Evolutionary conservation across 2,113 vertebrate species (phyloP).

Genomic region (Pipa parva): DNA sequence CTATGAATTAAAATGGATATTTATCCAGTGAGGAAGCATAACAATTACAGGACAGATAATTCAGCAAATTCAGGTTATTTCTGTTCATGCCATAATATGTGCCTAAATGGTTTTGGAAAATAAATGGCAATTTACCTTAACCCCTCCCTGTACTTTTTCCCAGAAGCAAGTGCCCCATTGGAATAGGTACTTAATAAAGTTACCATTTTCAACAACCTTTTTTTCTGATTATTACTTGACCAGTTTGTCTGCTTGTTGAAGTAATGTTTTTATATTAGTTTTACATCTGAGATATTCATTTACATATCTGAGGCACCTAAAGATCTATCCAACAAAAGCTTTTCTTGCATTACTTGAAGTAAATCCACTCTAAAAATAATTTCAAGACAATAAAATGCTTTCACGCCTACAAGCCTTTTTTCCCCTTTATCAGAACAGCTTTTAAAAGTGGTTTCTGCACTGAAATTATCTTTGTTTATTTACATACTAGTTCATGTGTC

Average conservation of each 20-base stretch:
- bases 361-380: conserved; percentile 13
- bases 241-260: conserved; percentile 4
- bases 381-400: conserved; percentile 25
- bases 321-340: conserved; percentile 3
- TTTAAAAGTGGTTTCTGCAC: background rate
- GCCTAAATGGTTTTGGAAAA: too few species aligned
- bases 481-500: background rate
- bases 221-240: too few species aligned
- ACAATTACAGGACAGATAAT: too few species aligned
- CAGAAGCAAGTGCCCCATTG: conserved; percentile 7
- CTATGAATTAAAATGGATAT: too few species aligned
- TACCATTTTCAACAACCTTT: background rate
- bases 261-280: conserved; percentile 1
- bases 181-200: conserved; percentile 27
- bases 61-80: too few species aligned
- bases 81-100: too few species aligned
- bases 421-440: background rate
- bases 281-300: conserved; percentile 11
- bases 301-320: conserved; percentile 20
- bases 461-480: background rate
- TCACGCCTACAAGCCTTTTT: conserved; percentile 10
- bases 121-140: too few species aligned
- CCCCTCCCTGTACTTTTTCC: too few species aligned
- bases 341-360: background rate
- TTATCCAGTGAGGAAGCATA: too few species aligned